A percentile compares a stretch with the other conserved stretches of the same genome.
These are phyloP conservation scores for Benitochromis conjunctus DNA, from an alignment of 2,113 vertebrate species.

Conservation along the genomic window DNA sequence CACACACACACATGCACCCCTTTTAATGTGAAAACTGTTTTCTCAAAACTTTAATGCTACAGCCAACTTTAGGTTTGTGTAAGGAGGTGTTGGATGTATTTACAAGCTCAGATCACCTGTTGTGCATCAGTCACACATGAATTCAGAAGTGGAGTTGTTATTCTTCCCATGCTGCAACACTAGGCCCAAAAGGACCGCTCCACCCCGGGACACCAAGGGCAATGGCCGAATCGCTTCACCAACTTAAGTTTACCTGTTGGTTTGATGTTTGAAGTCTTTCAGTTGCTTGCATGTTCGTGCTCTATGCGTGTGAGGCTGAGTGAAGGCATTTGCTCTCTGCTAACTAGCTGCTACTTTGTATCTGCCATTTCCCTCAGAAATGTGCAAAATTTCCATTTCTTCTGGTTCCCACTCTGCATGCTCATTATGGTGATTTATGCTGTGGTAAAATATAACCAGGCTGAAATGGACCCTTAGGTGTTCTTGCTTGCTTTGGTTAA, in stretches of 20 bases:
- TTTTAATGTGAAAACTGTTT: not conserved
- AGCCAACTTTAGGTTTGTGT: not conserved
- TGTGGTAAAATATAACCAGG: not conserved
- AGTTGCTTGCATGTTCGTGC: not conserved
- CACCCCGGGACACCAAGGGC: rapidly evolving
- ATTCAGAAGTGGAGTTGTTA: not conserved
- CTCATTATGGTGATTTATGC: not conserved
- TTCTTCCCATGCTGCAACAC: not conserved
- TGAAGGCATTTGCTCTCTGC: not conserved
- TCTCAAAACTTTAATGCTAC: not conserved
- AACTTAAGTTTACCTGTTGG: not conserved
- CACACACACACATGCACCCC: too few relatives aligned
- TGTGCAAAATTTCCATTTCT: not conserved
- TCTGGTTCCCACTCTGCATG: not conserved
- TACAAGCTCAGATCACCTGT: not conserved
- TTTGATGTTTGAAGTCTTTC: not conserved
- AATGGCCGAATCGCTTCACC: rapidly evolving
- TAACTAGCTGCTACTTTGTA: not conserved
- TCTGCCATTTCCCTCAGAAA: not conserved
- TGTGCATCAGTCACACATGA: not conserved
- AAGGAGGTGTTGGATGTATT: not conserved
- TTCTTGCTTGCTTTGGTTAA: not conserved
- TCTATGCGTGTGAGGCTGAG: not conserved
- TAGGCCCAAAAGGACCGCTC: not conserved
- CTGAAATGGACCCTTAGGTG: not conserved